Base-by-base conservation (phyloP, 1,140 invertebrate species). In the Cataglyphis hispanica region DNA sequence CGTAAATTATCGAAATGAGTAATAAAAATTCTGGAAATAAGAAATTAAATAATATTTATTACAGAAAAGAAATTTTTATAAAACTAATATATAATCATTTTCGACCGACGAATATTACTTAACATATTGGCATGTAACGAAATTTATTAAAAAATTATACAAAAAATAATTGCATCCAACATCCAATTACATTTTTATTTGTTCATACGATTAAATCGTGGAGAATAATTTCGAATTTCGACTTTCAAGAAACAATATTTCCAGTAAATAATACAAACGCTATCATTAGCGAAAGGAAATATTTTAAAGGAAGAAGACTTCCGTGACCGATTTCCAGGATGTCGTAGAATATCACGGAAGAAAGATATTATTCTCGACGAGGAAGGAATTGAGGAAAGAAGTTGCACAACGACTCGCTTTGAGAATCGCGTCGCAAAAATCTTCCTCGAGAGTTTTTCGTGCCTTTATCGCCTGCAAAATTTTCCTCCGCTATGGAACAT, bases 241-340 rank as follows among this genome's bases (percentile, higher is more conserved):
- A 80, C 56, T 53, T 31, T 67, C 8, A 27, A 80, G 75, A 50
- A 7, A 1, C 22, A 67, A 53, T 80, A 22, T 16, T 80, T 37
- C 13, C 3, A 25, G 27, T 64, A 67, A 67, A 80, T 80, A 80
- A 76, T 53, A 53, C 27, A 19, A 25, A 74, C 67, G 78, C 53
- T 83, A 74, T 25, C 56, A 60, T 83, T 74, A 74, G 56, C 67
- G 53, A 74, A 58, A 63, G 53, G 40, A 83, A 74, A 83, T 83
- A 83, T 83, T 74, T 83, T 60, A 83, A 58, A 83, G 66, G 67
- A 83, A 70, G 69, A 72, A 83, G 67, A 83, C 66, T 72, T 83
- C 78, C 78, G 66, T 74, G 64, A 74, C 53, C 61, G 56, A 22
- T 72, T 70, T 74, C 43, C 78, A 83, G 78, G 46, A 74, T 69